Percentiles rank a stretch among this genome's conserved stretches.
Evolutionary conservation across 1,140 invertebrate genomes (phyloP).

Genomic region (Teleopsis dalmanni): DNA sequence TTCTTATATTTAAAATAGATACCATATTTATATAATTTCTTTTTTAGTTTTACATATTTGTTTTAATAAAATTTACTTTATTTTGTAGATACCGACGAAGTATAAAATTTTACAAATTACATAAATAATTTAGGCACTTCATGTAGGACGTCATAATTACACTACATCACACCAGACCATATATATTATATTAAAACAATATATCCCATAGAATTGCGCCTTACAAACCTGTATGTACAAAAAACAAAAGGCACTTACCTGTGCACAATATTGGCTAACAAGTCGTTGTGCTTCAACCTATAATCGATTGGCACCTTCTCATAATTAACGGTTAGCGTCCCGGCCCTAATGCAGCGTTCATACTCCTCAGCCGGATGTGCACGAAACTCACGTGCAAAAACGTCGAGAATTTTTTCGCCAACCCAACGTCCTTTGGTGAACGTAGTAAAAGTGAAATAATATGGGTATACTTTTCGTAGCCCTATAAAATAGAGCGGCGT

Average conservation of each 20-base stretch:
- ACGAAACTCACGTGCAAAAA: constrained; percentile 88
- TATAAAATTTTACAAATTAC: too few species aligned
- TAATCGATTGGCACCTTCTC: constrained; percentile 88
- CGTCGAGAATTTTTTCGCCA: constrained; percentile 86
- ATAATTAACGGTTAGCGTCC: constrained; percentile 91
- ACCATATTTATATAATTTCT: too few species aligned
- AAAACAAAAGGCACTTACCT: constrained; percentile 55
- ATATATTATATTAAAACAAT: neutral
- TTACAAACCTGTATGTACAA: too few species aligned
- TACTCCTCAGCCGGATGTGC: constrained; percentile 88
- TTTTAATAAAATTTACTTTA: too few species aligned
- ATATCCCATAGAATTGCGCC: neutral
- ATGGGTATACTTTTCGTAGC: constrained; percentile 95
- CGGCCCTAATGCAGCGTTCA: constrained; percentile 81
- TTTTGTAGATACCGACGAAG: too few species aligned
- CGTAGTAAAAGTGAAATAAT: constrained; percentile 95
- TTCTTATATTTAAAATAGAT: too few species aligned
- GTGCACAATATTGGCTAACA: constrained; percentile 90
- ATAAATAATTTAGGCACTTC: too few species aligned
- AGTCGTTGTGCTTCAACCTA: constrained; percentile 86
- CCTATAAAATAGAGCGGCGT: constrained; percentile 59
- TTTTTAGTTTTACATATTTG: too few species aligned
- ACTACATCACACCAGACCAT: neutral
- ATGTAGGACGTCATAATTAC: too few species aligned
- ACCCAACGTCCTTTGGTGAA: constrained; percentile 98